These are phyloP conservation scores for Tragelaphus strepsiceros DNA, from an alignment of 2,113 vertebrate species.

Conservation along the genomic window DNA sequence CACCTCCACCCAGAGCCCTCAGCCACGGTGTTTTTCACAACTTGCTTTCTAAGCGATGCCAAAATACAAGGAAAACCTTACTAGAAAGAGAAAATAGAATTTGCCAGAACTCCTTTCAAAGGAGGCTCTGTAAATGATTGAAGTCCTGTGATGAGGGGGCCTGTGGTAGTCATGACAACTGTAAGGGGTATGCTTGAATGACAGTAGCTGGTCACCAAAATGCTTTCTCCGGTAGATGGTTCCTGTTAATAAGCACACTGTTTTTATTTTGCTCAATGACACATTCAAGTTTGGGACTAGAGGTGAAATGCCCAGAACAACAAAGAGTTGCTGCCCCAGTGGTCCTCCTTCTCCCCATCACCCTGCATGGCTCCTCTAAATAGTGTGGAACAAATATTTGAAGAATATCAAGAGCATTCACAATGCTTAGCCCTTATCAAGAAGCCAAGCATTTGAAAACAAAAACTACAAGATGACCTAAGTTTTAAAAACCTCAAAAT, in stretches of 20 bases:
- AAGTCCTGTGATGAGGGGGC: not conserved
- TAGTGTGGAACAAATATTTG: not conserved
- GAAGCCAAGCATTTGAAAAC: constrained; percentile 6
- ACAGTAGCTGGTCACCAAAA: not conserved
- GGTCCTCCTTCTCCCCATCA: not conserved
- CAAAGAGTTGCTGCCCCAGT: not conserved
- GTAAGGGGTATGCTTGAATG: not conserved
- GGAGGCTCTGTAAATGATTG: not conserved
- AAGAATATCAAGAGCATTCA: not conserved
- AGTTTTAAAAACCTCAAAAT: constrained; percentile 11
- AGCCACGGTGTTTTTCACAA: not conserved
- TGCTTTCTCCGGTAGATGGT: not conserved
- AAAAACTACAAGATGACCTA: constrained; percentile 17
- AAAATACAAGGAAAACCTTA: not conserved
- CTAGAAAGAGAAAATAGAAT: not conserved
- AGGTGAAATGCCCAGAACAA: not conserved
- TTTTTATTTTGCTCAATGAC: not conserved
- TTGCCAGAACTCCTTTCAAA: not conserved
- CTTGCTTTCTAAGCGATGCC: not conserved
- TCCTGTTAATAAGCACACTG: not conserved
- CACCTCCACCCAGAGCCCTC: not conserved
- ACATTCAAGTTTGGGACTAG: not conserved
- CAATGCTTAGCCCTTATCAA: not conserved
- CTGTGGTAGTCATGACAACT: not conserved
- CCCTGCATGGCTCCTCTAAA: not conserved